phyloP scores from a whole-genome alignment of 2,113 vertebrate species.

The Pygoscelis antarcticus region DNA sequence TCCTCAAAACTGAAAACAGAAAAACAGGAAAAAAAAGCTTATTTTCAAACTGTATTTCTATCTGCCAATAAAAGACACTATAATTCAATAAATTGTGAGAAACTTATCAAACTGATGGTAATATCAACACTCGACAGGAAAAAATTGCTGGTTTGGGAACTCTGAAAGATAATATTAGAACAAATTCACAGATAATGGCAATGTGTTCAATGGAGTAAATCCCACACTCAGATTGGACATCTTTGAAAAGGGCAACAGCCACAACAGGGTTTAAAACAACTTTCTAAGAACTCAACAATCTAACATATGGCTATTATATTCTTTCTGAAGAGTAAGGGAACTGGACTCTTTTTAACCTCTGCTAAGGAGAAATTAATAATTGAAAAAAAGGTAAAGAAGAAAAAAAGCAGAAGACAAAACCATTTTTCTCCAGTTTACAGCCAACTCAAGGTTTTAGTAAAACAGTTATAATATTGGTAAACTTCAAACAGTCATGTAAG shows the following conservation, averaged over 20 bases:
- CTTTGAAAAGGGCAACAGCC: not conserved
- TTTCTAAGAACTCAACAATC: not conserved
- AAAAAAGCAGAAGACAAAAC: not conserved
- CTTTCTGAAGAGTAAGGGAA: not conserved
- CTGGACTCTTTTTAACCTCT: not conserved
- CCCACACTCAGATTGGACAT: not conserved
- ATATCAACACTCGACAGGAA: not conserved
- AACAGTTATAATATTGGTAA: not conserved
- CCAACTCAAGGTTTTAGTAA: not conserved
- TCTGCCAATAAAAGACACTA: not conserved
- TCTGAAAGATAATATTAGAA: not conserved
- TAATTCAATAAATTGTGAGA: not conserved
- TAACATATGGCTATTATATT: not conserved
- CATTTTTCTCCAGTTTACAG: not conserved
- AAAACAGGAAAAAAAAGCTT: not conserved
- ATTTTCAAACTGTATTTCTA: not conserved
- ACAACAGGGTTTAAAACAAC: not conserved
- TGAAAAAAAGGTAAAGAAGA: not conserved
- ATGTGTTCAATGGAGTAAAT: not conserved
- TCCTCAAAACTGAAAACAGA: not conserved
- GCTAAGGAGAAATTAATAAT: not conserved
- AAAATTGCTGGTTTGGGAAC: not conserved
- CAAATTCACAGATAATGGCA: not conserved
- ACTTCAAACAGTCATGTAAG: fast-evolving
- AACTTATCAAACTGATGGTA: not conserved